Evolutionary conservation across 1,140 invertebrate species (phyloP).

Genomic region (Polypedilum pembai): DNA sequence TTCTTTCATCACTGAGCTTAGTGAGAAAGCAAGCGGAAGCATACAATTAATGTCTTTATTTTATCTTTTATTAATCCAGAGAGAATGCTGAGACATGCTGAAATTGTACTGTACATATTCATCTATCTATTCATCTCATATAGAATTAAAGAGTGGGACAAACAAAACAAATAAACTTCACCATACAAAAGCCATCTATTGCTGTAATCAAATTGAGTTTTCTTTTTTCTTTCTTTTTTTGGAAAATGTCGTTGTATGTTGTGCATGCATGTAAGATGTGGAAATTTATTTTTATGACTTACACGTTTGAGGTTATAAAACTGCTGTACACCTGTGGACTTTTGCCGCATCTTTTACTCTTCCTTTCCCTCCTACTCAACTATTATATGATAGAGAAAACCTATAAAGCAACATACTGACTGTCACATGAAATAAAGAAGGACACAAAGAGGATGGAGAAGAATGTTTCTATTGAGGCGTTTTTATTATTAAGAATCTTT

Average conservation of each 20-base stretch:
- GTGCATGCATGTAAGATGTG: conserved; percentile 3
- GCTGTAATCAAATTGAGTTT: conserved; percentile 17
- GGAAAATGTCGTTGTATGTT: not conserved
- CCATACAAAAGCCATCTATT: not conserved
- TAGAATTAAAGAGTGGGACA: not conserved
- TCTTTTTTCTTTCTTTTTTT: not conserved
- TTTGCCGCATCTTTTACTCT: not conserved
- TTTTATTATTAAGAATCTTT: no score
- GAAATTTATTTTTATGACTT: conserved; percentile 28
- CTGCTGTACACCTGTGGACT: conserved; percentile 15
- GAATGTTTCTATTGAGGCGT: no score
- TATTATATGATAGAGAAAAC: not conserved
- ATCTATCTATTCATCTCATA: no score
- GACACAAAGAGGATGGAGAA: no score
- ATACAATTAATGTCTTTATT: conserved; percentile 28
- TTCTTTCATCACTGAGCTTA: conserved; percentile 12
- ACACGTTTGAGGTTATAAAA: conserved; percentile 25
- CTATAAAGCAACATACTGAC: no score
- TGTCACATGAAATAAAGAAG: no score
- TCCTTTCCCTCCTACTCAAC: not conserved
- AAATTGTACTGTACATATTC: no score
- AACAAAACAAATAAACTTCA: conserved; percentile 1
- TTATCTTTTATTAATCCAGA: conserved; percentile 25
- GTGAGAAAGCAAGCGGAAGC: not conserved
- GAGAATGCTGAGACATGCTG: conserved; percentile 22